Base-by-base conservation (phyloP, 2,888 invertebrate genomes). In the Pherbina coryleti region DNA sequence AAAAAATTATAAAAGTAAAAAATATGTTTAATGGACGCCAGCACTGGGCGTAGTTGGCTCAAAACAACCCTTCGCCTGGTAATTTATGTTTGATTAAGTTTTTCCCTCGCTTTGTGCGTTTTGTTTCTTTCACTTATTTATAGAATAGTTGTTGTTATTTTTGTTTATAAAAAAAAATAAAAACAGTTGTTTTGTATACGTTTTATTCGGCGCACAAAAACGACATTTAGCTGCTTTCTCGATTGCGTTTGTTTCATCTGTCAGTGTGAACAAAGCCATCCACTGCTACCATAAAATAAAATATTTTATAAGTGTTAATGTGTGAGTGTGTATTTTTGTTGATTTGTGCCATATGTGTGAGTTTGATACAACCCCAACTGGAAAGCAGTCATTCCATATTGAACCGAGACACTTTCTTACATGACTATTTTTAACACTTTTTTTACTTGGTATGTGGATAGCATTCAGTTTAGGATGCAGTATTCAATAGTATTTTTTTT, bases 211-310 rank as follows among this genome's bases (percentile, higher is more conserved):
- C 17, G 19, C 14, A 70, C 28, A 66, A 66, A 34, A n/a, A 37
- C 66, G 51, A 70, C 28, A 70, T 28, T 28, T 70, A 51, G 31
- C 57, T 60, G 60, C 17, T 66, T 22, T 19, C 53, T 53, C 55
- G 14, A 66, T 75, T 75, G 51, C 67, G 37, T 67, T 67, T 75
- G 75, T 75, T 75, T 67, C 75, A 75, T 67, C 67, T 75, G 75
- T 75, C 75, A 67, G 75, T 37, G 67, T 28, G 44, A 22, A 67
- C 75, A 67, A 75, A 34, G 49, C 62, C 17, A 7, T 73, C 55
- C 44, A 75, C 55, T 22, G 55, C 53, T 25, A 44, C 55, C 53
- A 67, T 51, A 49, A 37, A 66, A 66, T 66, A 66, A 75, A 66
- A 75, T 75, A 67, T 44, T 55, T 55, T 66, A 66, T 66, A 53